Conservation (phyloP, 2,797 vertebrate genomes). For the Onychomys leucogaster region DNA sequence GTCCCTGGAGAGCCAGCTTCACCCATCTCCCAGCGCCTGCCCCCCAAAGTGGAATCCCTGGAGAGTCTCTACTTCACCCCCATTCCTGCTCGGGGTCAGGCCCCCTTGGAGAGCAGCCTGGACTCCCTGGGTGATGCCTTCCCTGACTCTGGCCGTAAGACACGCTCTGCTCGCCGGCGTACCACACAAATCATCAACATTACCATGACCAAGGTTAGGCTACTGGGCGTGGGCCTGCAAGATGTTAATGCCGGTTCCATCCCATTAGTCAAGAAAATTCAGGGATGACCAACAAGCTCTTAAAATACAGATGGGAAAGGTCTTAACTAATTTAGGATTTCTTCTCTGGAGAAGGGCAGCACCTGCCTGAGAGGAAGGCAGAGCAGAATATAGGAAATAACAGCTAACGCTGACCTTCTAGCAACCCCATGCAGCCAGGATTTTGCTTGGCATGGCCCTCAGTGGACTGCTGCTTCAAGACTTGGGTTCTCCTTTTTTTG, state of each 20-base stretch:
- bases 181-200: constrained; percentile 96
- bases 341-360: neutral
- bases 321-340: neutral
- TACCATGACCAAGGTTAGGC: constrained; percentile 94
- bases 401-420: neutral
- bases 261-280: neutral
- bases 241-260: neutral
- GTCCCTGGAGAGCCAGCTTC: constrained; percentile 87
- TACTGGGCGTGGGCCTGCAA: neutral
- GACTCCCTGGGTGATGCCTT: constrained; percentile 86
- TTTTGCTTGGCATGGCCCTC: neutral
- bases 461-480: neutral
- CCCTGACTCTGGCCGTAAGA: constrained; percentile 87
- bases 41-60: constrained; percentile 89
- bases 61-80: constrained; percentile 96
- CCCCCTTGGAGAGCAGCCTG: constrained; percentile 87
- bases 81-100: constrained; percentile 84
- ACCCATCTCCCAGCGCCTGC: constrained; percentile 86
- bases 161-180: constrained; percentile 90
- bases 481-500: neutral
- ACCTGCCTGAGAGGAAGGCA: neutral
- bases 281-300: neutral
- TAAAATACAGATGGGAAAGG: neutral
- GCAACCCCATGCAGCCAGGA: neutral
- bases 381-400: neutral